Base-by-base conservation (phyloP, 2,113 vertebrate genomes). In the Shinisaurus crocodilurus region DNA sequence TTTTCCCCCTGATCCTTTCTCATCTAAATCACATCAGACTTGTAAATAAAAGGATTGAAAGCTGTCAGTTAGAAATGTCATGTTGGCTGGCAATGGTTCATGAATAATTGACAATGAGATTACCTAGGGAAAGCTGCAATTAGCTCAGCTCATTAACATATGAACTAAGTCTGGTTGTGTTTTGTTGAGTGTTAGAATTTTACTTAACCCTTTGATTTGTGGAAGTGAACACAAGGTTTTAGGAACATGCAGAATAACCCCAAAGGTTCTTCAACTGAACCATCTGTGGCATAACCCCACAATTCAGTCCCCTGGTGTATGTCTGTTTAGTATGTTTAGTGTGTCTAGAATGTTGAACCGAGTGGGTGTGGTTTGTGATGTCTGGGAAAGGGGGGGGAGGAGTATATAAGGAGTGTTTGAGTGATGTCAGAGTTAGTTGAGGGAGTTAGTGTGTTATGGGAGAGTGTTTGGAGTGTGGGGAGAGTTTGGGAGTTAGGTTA, bases 101-200 rank as follows among this genome's bases (percentile, higher is more conserved):
- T 97, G 96, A 97, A 97, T 97, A 97, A 97, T 96, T 97, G 96
- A 96, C 95, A 96, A 63, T 0, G 54, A 97, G 95, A 97, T 97
- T 97, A 97, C 92, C 95, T 89, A 94, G 95, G 95, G 96, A 97
- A 97, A 97, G 96, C 95, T 97, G 94, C 95, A 97, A 97, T 97
- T 97, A 97, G 96, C 95, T 89, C 91, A 85, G 76, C 90, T 97
- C 93, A 97, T 98, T 97, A 97, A 93, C 96, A 96, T 97, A 96
- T 94, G 95, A 97, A 97, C 74, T 92, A 97, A 95, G 90, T 87
- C 91, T 90, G 87, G 91, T 90, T 95, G 90, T 96, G 91, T 96
- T 96, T 90, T 60, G 85, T 79, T 50, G 89, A 92, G 94, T 95
- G 91, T 91, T 95, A 94, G 95, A 95, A 96, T 96, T 97, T 96